phyloP scores from a whole-genome alignment of 2,797 vertebrate species.

The Halcyon smyrnensis region DNA sequence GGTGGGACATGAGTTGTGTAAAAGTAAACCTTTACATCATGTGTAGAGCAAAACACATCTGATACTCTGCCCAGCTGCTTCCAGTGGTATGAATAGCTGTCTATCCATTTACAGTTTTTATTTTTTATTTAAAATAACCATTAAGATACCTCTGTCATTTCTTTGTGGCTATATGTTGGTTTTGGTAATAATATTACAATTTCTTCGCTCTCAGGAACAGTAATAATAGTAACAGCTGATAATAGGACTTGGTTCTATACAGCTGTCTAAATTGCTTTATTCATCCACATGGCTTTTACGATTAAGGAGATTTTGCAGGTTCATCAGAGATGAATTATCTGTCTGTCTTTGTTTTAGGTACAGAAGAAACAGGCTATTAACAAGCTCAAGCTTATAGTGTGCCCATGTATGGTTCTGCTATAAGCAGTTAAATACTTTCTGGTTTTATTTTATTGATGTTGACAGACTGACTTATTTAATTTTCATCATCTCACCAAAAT shows the following conservation, averaged over 20 bases:
- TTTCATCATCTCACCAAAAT: constrained; percentile 19
- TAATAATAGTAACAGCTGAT: background rate
- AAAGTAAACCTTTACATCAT: background rate
- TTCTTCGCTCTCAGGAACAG: background rate
- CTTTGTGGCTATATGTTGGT: background rate
- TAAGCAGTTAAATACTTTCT: constrained; percentile 1
- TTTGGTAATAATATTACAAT: constrained; percentile 13
- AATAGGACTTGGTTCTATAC: background rate
- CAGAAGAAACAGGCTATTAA: background rate
- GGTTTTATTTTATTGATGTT: constrained; percentile 1
- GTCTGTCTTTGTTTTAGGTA: background rate
- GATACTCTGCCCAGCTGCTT: background rate
- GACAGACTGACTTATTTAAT: constrained; percentile 7
- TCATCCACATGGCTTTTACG: constrained; percentile 7
- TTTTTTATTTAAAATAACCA: constrained; percentile 7
- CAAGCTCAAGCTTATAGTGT: background rate
- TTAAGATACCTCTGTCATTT: background rate
- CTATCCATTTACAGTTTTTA: background rate
- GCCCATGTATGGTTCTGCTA: background rate
- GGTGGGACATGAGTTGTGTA: background rate
- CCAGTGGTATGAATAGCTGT: background rate
- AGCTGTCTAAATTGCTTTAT: constrained; percentile 32
- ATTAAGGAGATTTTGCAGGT: constrained; percentile 24
- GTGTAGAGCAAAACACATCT: background rate
- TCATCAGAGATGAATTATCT: constrained; percentile 40